Evolutionary conservation across 2,113 vertebrate genomes (phyloP).

Genomic region (Clarias gariepinus): DNA sequence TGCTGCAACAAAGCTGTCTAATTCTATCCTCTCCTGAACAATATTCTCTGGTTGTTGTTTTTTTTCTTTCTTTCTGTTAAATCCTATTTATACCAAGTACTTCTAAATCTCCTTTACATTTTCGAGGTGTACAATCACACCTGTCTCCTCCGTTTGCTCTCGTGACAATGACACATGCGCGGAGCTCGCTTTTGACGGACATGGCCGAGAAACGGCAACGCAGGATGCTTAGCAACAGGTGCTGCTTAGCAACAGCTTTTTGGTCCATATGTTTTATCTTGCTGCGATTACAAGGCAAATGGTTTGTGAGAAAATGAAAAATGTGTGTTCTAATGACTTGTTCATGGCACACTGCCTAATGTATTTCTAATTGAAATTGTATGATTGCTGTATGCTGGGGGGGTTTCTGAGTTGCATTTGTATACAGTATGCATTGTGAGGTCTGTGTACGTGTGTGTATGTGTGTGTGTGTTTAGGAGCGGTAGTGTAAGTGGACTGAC

Average conservation of each 20-base stretch:
- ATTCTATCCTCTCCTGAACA: background rate
- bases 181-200: slow-evolving; percentile 27
- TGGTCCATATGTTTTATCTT: slow-evolving; percentile 36
- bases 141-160: background rate
- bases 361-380: background rate
- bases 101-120: background rate
- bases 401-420: background rate
- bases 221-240: slow-evolving; percentile 52
- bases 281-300: slow-evolving; percentile 35
- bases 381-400: background rate
- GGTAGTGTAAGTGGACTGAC: slow-evolving; percentile 89
- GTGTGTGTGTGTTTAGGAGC: slow-evolving; percentile 69
- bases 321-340: slow-evolving; percentile 15
- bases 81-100: background rate
- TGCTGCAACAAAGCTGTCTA: background rate
- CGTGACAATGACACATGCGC: background rate
- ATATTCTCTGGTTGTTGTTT: background rate
- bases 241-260: slow-evolving; percentile 47
- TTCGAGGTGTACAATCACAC: background rate
- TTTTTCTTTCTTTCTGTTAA: background rate
- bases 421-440: background rate
- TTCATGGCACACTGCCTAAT: slow-evolving; percentile 1
- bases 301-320: slow-evolving; percentile 37
- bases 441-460: slow-evolving; percentile 24
- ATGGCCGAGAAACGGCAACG: background rate